Evolutionary conservation across 2,113 vertebrate species (phyloP), one percentile per base, ranked within the genome.

Genomic region (Orientallactaga bullata): DNA sequence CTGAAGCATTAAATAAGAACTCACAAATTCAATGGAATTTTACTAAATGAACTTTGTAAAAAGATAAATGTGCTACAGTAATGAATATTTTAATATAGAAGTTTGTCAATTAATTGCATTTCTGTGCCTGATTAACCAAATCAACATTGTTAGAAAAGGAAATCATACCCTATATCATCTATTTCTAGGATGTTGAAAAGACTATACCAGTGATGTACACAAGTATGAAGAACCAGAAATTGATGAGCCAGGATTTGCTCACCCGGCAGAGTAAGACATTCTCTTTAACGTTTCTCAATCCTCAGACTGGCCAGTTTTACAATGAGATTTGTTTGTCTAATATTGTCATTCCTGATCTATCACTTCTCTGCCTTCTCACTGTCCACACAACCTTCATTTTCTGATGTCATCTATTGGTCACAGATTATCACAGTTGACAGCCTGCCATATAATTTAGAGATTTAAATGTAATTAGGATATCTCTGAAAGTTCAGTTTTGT

Each of bases 381-480:
- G 83, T 18, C 37, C 84, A n/a, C n/a, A n/a, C n/a, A n/a, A n/a
- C n/a, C n/a, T n/a, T n/a, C n/a, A n/a, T n/a, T n/a, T n/a, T n/a
- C n/a, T n/a, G n/a, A 26, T 39, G 35, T 61, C 2, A 0, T 60
- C 17, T 13, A 94, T 17, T 60, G 35, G 35, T 86, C 84, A 86
- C 12, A 84, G 12, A 23, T 79, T 86, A n/a, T 78, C 26, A 93
- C 76, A 65, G 71, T 91, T 90, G 88, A 92, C 24, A 90, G 28
- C 15, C 68, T 92, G 55, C 30, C n/a, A 69, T 32, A 73, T n/a
- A 72, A 55, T 87, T 91, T 88, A 58, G 35, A 60, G 61, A 72
- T 35, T 84, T 93, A 65, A 28, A 93, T 89, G 78, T 83, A 63
- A 78, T 74, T 74, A 69, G 21, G 58, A 84, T 47, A 80, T 58